Evolutionary conservation across 2,113 vertebrate genomes (phyloP), one percentile per base, ranked within the genome.

Genomic region (Pseudorasbora parva): DNA sequence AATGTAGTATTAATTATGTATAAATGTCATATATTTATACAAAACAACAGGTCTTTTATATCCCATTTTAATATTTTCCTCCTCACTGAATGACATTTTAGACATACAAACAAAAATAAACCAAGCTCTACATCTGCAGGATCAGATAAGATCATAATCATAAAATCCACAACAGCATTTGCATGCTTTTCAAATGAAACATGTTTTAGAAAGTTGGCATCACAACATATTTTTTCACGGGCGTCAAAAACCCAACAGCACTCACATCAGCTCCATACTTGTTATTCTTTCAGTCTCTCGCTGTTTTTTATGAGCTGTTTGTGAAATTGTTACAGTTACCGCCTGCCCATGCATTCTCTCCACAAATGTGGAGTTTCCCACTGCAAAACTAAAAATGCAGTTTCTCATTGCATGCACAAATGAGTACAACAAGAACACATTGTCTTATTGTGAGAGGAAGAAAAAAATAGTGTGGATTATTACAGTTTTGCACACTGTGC

Each of bases 371-470:
- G 14, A 15, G 51, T 82, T 49, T 74, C 81, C 25, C 17, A 30
- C 30, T 73, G 54, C 69, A 49, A 64, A 79, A 74, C 54, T 27
- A 66, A 25, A 75, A 78, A 66, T 78, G 17, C 79, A 47, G 9
- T 59, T 76, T 57, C 49, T 62, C 30, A 14, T 25, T 21, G 51
- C 51, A 49, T 12, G 41, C 19, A 66, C 86, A 86, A 93, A 92
- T 82, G 89, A 87, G 76, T 92, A 93, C 78, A 94, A 94, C 86
- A 92, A 92, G 85, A 93, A 92, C 88, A 93, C 72, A 82, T 82
- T 86, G 73, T 47, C 25, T 57, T 59, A 68, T 41, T 49, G 19
- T 49, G 33, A 71, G 51, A 82, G 47, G 10, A 56, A 54, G 72
- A 73, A 66, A 66, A 78, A 62, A 62, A 27, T 37, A 23, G 76